Conservation (phyloP, 1,140 invertebrate species). For the Vanessa tameamea region DNA sequence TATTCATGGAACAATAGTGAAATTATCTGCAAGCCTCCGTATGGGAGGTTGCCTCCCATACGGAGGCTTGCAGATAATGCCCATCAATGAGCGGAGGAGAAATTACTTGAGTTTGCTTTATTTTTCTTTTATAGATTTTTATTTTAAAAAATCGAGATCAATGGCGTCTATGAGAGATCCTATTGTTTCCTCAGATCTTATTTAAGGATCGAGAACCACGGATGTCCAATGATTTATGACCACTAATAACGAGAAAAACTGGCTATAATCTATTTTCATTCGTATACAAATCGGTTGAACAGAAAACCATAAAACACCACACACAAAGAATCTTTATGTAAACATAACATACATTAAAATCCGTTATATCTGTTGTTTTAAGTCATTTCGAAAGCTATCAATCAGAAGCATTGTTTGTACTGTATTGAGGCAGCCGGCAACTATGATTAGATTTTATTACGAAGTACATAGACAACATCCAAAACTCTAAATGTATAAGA, state of each 20-base stretch:
- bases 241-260: conserved; percentile 80
- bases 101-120: too few species aligned
- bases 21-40: too few species aligned
- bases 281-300: conserved; percentile 79
- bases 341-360: conserved; percentile 79
- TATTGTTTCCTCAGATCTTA: conserved; percentile 65
- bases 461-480: conserved; percentile 19
- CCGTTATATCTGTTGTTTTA: conserved; percentile 79
- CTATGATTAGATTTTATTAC: conserved; percentile 65
- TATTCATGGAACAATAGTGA: too few species aligned
- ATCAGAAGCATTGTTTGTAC: conserved; percentile 70
- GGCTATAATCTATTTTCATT: conserved; percentile 79
- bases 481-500: neutral
- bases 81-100: too few species aligned
- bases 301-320: conserved; percentile 79
- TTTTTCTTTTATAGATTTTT: neutral
- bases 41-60: too few species aligned
- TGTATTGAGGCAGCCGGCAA: conserved; percentile 53
- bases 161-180: conserved; percentile 13
- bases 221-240: conserved; percentile 76
- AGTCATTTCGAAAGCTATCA: conserved; percentile 78
- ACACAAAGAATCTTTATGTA: conserved; percentile 81
- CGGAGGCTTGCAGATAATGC: too few species aligned
- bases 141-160: neutral
- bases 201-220: conserved; percentile 67